Conservation (phyloP, 2,797 vertebrate genomes). For the Microcaecilia unicolor region DNA sequence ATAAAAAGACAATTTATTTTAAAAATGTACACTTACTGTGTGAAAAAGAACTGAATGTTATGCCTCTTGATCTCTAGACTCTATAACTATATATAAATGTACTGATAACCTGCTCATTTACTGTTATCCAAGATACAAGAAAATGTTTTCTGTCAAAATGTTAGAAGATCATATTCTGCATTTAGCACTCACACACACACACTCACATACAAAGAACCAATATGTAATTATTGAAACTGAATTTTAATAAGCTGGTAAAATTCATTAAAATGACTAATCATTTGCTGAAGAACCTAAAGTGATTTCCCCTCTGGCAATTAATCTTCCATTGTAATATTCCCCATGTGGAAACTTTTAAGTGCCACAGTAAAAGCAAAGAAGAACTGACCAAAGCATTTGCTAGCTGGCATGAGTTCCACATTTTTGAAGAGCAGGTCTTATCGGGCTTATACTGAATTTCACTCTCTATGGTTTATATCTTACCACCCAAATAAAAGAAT, state of each 20-base stretch:
- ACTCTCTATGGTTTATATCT: neutral
- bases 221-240: slow-evolving; percentile 25
- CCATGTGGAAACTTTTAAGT: slow-evolving; percentile 19
- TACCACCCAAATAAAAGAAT: slow-evolving; percentile 6
- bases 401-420: neutral
- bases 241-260: slow-evolving; percentile 8
- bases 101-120: slow-evolving; percentile 15
- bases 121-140: slow-evolving; percentile 19
- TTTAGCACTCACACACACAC: slow-evolving; percentile 17
- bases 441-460: neutral
- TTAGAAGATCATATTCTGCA: slow-evolving; percentile 29
- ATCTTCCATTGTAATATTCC: slow-evolving; percentile 16
- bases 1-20: neutral
- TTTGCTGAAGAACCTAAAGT: slow-evolving; percentile 17
- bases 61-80: neutral
- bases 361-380: slow-evolving; percentile 19
- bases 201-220: slow-evolving; percentile 3
- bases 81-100: neutral
- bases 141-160: slow-evolving; percentile 21
- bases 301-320: slow-evolving; percentile 15
- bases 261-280: slow-evolving; percentile 23
- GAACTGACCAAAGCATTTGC: slow-evolving; percentile 16
- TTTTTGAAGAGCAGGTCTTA: slow-evolving; percentile 2
- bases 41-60: neutral
- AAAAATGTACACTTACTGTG: neutral